A percentile compares a stretch with the other conserved stretches of the same genome.
These are phyloP conservation scores for Melanotaenia trifasciata DNA, from an alignment of 2,797 vertebrate genomes.

Conservation along the genomic window DNA sequence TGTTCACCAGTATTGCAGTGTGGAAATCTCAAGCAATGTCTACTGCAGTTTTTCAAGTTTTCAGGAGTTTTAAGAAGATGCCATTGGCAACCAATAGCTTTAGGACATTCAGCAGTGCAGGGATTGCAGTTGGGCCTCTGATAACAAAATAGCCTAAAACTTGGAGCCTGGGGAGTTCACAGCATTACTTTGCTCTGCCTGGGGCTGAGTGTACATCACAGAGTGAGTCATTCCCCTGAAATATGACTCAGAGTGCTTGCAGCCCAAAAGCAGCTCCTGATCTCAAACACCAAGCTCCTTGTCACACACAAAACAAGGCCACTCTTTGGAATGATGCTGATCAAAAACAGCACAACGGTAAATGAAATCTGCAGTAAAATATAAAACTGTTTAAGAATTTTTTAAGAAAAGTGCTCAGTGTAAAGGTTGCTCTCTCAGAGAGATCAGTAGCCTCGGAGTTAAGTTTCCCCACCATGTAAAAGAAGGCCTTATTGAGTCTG, in stretches of 20 bases:
- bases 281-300: slow-evolving; percentile 33
- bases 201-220: slow-evolving; percentile 45
- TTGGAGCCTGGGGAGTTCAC: slow-evolving; percentile 47
- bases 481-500: slow-evolving; percentile 36
- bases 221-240: slow-evolving; percentile 52
- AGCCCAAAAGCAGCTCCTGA: slow-evolving; percentile 42
- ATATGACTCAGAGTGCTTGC: slow-evolving; percentile 53
- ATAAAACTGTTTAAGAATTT: slow-evolving; percentile 49
- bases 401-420: slow-evolving; percentile 80
- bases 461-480: slow-evolving; percentile 45
- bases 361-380: slow-evolving; percentile 60
- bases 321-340: slow-evolving; percentile 86
- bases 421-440: slow-evolving; percentile 73
- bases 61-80: slow-evolving; percentile 70
- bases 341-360: slow-evolving; percentile 70
- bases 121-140: slow-evolving; percentile 34
- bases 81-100: slow-evolving; percentile 50
- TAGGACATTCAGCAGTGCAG: slow-evolving; percentile 54
- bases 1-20: slow-evolving; percentile 64
- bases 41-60: slow-evolving; percentile 77
- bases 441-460: slow-evolving; percentile 57
- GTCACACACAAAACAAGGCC: slow-evolving; percentile 58
- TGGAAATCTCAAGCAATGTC: slow-evolving; percentile 55
- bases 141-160: slow-evolving; percentile 28
- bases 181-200: slow-evolving; percentile 32